phyloP scores from a whole-genome alignment of 2,797 vertebrate genomes.

The Pangasius larnaudii region DNA sequence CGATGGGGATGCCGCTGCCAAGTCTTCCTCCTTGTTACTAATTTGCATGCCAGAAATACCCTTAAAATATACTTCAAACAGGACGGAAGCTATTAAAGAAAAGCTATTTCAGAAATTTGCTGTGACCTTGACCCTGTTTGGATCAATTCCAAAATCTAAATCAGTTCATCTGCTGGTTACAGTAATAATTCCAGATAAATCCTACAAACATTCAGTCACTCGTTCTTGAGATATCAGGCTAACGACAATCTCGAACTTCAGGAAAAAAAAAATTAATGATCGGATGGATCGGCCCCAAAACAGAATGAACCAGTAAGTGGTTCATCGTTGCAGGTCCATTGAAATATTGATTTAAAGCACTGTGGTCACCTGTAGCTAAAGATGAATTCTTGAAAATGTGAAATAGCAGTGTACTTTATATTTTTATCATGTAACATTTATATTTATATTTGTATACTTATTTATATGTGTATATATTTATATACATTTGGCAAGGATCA shows the following conservation, averaged over 20 bases:
- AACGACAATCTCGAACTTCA: not conserved
- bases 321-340: not conserved
- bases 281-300: not conserved
- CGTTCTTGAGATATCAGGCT: not conserved
- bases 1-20: not conserved
- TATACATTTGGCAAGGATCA: not conserved
- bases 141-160: not conserved
- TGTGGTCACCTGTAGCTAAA: not conserved
- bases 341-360: not conserved
- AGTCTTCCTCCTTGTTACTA: not conserved
- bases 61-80: not conserved
- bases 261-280: not conserved
- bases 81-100: not conserved
- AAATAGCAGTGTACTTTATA: constrained; percentile 15
- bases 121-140: not conserved
- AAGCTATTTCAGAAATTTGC: not conserved
- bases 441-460: not conserved
- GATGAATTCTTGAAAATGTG: not conserved
- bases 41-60: not conserved
- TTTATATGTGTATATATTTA: not conserved
- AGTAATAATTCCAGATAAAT: not conserved
- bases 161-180: not conserved
- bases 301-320: not conserved
- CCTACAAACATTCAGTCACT: not conserved
- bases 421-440: constrained; percentile 28